Percentiles rank a stretch among this genome's conserved stretches.
Evolutionary conservation across 1,140 invertebrate species (phyloP).

Genomic region (Cepaea nemoralis): DNA sequence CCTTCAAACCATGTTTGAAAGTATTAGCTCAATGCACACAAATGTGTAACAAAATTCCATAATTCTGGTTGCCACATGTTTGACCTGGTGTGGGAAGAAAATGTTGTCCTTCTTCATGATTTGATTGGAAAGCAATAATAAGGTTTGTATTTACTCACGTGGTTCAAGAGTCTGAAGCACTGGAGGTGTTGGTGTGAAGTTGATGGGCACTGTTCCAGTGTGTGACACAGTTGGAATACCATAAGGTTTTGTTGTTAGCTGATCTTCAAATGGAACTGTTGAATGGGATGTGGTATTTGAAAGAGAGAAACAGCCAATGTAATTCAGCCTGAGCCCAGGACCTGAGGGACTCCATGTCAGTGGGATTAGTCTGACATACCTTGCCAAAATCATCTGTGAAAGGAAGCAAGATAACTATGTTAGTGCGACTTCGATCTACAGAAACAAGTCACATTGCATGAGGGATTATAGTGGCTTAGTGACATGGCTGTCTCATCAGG

Average conservation of each 20-base stretch:
- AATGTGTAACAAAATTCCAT: no score
- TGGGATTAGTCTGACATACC: conserved; percentile 49
- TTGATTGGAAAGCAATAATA: no score
- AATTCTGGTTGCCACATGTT: no score
- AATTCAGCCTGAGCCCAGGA: conserved; percentile 50
- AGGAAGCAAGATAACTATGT: background rate
- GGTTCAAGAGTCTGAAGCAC: conserved; percentile 12
- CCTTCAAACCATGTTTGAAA: no score
- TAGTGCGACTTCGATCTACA: no score
- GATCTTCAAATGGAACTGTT: background rate
- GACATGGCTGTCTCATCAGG: no score
- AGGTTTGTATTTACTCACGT: background rate
- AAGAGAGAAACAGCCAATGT: conserved; percentile 48
- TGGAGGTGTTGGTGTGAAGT: background rate
- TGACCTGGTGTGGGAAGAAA: background rate
- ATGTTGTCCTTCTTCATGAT: no score
- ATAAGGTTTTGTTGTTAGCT: background rate
- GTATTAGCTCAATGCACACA: no score
- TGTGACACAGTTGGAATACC: background rate
- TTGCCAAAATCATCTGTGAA: conserved; percentile 36
- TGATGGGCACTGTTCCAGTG: background rate
- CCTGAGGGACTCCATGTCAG: conserved; percentile 43
- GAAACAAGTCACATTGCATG: no score
- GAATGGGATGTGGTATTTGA: background rate
- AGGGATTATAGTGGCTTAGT: no score